phyloP scores from a whole-genome alignment of 2,797 vertebrate species.

The Cossypha caffra region DNA sequence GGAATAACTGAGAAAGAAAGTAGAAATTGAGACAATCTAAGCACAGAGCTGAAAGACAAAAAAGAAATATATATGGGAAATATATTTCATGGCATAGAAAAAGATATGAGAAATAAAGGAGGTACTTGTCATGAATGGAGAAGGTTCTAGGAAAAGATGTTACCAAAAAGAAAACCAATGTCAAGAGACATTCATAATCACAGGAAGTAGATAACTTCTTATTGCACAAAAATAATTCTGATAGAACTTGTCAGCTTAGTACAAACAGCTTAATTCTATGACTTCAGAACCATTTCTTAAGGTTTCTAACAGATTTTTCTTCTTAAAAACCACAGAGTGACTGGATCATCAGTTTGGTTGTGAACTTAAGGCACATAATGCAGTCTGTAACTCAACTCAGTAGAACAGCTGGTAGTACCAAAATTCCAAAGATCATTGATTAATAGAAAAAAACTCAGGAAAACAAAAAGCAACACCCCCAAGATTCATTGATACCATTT shows the following conservation, averaged over 20 bases:
- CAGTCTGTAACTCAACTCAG: neutral
- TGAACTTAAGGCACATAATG: neutral
- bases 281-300: neutral
- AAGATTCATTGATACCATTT: neutral
- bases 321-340: neutral
- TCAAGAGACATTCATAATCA: neutral
- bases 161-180: neutral
- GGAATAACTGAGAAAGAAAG: neutral
- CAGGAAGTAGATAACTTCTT: neutral
- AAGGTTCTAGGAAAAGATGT: neutral
- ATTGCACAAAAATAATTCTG: neutral
- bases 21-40: neutral
- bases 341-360: neutral
- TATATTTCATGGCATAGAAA: neutral
- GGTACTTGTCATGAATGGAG: neutral
- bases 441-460: neutral
- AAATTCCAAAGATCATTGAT: neutral
- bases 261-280: neutral
- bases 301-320: neutral
- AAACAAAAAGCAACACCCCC: rapidly evolving
- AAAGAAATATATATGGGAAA: neutral
- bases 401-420: neutral
- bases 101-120: neutral
- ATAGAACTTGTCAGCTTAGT: neutral
- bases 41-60: neutral